Conservation (phyloP, 2,888 invertebrate genomes). For the Sesia bembeciformis region DNA sequence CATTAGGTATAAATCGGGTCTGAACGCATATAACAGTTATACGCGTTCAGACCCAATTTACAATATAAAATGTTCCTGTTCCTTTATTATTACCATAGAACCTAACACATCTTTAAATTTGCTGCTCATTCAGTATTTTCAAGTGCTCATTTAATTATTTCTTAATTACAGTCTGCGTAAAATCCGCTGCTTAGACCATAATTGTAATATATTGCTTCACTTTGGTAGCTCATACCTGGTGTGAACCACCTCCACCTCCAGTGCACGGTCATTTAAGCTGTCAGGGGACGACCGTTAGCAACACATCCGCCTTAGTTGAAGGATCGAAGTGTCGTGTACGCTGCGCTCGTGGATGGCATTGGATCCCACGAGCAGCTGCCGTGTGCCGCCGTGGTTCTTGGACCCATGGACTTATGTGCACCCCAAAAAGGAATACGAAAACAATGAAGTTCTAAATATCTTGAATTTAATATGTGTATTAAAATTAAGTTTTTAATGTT, state of each 20-base stretch:
- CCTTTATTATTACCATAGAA: too few relatives aligned
- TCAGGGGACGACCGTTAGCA: slow-evolving; percentile 28
- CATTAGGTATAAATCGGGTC: too few relatives aligned
- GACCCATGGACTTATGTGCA: slow-evolving; percentile 40
- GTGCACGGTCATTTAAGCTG: slow-evolving; percentile 48
- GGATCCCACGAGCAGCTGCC: slow-evolving; percentile 24
- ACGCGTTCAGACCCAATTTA: too few relatives aligned
- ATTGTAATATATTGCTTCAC: too few relatives aligned
- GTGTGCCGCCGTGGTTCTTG: slow-evolving; percentile 49
- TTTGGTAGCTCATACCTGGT: slow-evolving; percentile 41
- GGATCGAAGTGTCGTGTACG: slow-evolving; percentile 49
- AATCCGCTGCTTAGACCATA: too few relatives aligned
- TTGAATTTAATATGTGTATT: not conserved
- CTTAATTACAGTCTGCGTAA: too few relatives aligned
- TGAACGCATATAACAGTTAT: too few relatives aligned
- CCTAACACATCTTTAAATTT: too few relatives aligned
- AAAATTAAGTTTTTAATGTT: not conserved
- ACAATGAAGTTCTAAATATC: not conserved
- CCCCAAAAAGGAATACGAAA: slow-evolving; percentile 12
- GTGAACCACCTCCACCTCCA: slow-evolving; percentile 35
- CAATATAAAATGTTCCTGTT: too few relatives aligned
- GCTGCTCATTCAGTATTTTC: too few relatives aligned
- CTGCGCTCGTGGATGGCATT: slow-evolving; percentile 42
- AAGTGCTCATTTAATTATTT: too few relatives aligned
- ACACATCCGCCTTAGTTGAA: slow-evolving; percentile 31